These are phyloP conservation scores for Thera obeliscata DNA, from an alignment of 2,888 invertebrate genomes.

Conservation along the genomic window DNA sequence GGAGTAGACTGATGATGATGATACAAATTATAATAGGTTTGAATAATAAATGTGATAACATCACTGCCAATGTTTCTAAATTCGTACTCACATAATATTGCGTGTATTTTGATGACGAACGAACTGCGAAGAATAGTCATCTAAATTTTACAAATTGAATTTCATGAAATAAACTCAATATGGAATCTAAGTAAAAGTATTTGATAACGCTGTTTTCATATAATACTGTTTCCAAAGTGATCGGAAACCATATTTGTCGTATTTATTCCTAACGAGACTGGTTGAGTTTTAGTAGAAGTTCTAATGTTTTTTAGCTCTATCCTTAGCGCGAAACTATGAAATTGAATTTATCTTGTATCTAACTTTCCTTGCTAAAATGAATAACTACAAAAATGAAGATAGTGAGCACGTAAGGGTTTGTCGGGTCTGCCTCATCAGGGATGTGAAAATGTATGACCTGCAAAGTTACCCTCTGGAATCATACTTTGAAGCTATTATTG, in stretches of 20 bases:
- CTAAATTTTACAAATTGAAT: slow-evolving; percentile 9
- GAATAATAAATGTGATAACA: too few species aligned
- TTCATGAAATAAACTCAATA: slow-evolving; percentile 2
- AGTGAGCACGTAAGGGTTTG: slow-evolving; percentile 63
- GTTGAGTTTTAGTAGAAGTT: slow-evolving; percentile 54
- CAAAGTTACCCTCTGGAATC: slow-evolving; percentile 58
- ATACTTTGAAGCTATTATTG: slow-evolving; percentile 63
- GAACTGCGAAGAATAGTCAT: slow-evolving; percentile 14
- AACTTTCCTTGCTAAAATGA: slow-evolving; percentile 49
- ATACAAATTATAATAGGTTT: too few species aligned
- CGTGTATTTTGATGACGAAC: slow-evolving; percentile 3
- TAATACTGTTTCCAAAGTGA: background rate
- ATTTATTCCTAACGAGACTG: background rate
- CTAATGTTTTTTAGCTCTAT: slow-evolving; percentile 77
- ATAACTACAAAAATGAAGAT: slow-evolving; percentile 24
- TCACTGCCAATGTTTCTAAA: slow-evolving; percentile 8
- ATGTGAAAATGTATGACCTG: slow-evolving; percentile 65
- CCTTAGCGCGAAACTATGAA: slow-evolving; percentile 60
- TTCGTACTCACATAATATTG: background rate
- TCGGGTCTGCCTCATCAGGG: slow-evolving; percentile 66
- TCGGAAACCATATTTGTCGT: background rate
- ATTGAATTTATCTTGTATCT: background rate
- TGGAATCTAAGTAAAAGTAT: background rate
- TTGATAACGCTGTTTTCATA: background rate
- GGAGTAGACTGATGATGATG: too few species aligned